Percentiles rank a stretch among this genome's conserved stretches.
phyloP scores from a whole-genome alignment of 2,797 vertebrate genomes.

The Pseudopleuronectes americanus region DNA sequence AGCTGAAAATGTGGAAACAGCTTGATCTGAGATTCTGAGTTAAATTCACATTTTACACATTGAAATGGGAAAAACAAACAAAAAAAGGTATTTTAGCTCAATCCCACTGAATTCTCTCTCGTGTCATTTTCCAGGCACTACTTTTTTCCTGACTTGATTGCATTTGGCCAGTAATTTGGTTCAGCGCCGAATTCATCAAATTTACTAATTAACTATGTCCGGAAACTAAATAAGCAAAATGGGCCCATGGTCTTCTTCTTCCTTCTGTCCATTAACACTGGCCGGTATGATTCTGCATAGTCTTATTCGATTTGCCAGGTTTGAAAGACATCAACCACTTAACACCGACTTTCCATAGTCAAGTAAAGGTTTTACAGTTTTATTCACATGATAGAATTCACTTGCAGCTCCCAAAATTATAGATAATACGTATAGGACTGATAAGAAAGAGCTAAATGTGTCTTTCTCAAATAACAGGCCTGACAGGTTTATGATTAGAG shows the following conservation, averaged over 20 bases:
- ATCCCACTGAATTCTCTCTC: constrained; percentile 40
- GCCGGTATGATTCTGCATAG: neutral
- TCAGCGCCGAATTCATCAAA: constrained; percentile 68
- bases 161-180: constrained; percentile 66
- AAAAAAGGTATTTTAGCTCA: constrained; percentile 30
- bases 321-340: constrained; percentile 27
- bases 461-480: constrained; percentile 55
- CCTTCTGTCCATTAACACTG: constrained; percentile 23
- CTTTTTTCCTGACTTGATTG: constrained; percentile 61
- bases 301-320: neutral
- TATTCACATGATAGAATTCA: constrained; percentile 12
- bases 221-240: constrained; percentile 59
- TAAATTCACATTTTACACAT: constrained; percentile 27
- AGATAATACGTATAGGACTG: constrained; percentile 50
- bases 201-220: constrained; percentile 64
- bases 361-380: constrained; percentile 11
- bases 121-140: constrained; percentile 61
- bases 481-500: constrained; percentile 57
- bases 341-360: constrained; percentile 34
- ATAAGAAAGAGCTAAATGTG: constrained; percentile 53
- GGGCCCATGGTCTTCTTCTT: constrained; percentile 46
- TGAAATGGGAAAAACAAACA: constrained; percentile 27
- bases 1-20: constrained; percentile 5
- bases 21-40: constrained; percentile 34
- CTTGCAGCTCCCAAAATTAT: constrained; percentile 14